Evolutionary conservation across 2,888 invertebrate species (phyloP).

Genomic region (Neoascia interrupta): DNA sequence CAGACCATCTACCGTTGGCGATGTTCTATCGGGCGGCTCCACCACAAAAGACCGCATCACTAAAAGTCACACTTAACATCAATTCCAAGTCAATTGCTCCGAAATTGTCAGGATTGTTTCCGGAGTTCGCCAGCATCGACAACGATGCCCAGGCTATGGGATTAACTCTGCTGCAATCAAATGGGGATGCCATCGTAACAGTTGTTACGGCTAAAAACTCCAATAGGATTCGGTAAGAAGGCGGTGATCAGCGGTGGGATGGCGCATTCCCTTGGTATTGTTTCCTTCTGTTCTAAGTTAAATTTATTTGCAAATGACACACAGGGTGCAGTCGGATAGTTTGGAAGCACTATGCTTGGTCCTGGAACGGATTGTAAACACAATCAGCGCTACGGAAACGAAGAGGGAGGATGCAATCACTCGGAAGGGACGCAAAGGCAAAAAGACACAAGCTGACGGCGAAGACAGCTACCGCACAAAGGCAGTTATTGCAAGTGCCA

Average conservation of each 20-base stretch:
- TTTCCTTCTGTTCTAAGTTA: slow-evolving; percentile 19
- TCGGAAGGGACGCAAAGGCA: slow-evolving; percentile 45
- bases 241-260: too few species aligned
- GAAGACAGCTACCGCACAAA: too few species aligned
- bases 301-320: slow-evolving; percentile 55
- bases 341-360: slow-evolving; percentile 77
- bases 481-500: slow-evolving; percentile 73
- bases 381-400: slow-evolving; percentile 70
- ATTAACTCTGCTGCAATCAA: slow-evolving; percentile 72
- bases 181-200: slow-evolving; percentile 75
- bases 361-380: slow-evolving; percentile 75
- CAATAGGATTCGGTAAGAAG: slow-evolving; percentile 75
- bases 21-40: slow-evolving; percentile 75
- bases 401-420: slow-evolving; percentile 70
- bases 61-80: slow-evolving; percentile 77
- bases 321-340: slow-evolving; percentile 78
- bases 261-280: too few species aligned
- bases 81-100: slow-evolving; percentile 72
- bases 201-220: slow-evolving; percentile 79
- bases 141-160: slow-evolving; percentile 76
- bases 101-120: slow-evolving; percentile 75
- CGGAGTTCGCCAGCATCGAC: slow-evolving; percentile 74
- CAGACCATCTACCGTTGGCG: slow-evolving; percentile 74
- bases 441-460: slow-evolving; percentile 51
- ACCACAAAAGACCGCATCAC: slow-evolving; percentile 77